Conservation (phyloP, 2,888 invertebrate genomes). For the Mystacides longicornis region DNA sequence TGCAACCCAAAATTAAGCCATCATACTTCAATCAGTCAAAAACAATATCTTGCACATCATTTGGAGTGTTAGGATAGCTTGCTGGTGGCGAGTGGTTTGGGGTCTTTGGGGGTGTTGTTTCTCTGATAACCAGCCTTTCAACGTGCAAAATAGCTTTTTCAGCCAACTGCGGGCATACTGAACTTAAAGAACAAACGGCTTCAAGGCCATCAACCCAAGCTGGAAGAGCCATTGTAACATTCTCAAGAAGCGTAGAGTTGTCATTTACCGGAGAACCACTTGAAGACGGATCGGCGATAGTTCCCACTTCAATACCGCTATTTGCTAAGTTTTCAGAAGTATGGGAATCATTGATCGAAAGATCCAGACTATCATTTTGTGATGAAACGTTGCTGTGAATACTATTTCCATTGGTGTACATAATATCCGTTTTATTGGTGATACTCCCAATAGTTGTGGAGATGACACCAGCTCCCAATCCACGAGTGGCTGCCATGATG, state of each 20-base stretch:
- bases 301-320: not conserved
- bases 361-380: no score
- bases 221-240: not conserved
- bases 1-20: no score
- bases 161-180: conserved; percentile 44
- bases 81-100: conserved; percentile 30
- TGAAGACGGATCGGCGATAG: not conserved
- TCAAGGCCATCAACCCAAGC: conserved; percentile 18
- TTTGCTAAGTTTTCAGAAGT: not conserved
- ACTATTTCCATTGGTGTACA: not conserved
- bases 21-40: no score
- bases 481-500: conserved; percentile 60
- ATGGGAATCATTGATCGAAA: no score
- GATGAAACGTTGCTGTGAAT: no score
- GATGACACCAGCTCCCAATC: conserved; percentile 42
- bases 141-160: conserved; percentile 51
- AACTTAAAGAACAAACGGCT: conserved; percentile 43
- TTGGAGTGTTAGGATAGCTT: conserved; percentile 52
- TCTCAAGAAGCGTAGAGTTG: not conserved
- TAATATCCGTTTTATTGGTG: not conserved
- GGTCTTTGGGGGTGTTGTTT: conserved; percentile 43
- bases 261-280: not conserved
- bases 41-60: conserved; percentile 56
- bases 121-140: conserved; percentile 52
- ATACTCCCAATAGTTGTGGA: not conserved